Evolutionary conservation across 2,888 invertebrate genomes (phyloP).

Genomic region (Calameuta idolon): DNA sequence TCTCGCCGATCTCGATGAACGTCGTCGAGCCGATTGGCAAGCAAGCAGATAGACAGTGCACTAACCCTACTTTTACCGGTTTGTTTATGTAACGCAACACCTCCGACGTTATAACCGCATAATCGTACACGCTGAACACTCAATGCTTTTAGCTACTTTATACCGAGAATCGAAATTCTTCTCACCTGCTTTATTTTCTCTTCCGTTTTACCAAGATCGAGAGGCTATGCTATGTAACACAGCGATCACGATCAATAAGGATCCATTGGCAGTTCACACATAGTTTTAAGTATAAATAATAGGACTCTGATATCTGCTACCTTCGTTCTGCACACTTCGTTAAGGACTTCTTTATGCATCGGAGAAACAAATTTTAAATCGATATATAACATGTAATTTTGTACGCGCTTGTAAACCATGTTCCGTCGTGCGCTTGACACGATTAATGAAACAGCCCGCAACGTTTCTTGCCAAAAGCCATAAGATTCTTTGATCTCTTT

Average conservation of each 20-base stretch:
- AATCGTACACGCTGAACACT: constrained; percentile 11
- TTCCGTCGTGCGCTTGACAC: not conserved
- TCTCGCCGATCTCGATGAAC: not conserved
- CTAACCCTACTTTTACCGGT: constrained; percentile 23
- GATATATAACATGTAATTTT: not conserved
- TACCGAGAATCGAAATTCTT: not conserved
- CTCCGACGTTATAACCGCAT: constrained; percentile 41
- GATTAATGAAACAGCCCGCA: not conserved
- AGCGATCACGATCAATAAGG: not conserved
- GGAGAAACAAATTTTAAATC: not conserved
- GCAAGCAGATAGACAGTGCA: not conserved
- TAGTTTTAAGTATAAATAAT: not conserved
- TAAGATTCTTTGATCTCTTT: not conserved
- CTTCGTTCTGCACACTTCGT: not conserved
- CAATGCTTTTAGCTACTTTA: not conserved
- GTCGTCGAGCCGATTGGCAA: not conserved
- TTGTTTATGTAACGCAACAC: constrained; percentile 39
- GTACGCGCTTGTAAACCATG: not conserved
- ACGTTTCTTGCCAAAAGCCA: not conserved
- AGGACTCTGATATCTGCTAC: not conserved
- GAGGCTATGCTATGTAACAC: not conserved
- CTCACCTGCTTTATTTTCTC: not conserved
- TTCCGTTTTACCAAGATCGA: not conserved
- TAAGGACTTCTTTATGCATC: not conserved
- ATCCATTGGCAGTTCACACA: not conserved